Conservation (phyloP, 1,140 invertebrate genomes). For the Hormaphis cornu region DNA sequence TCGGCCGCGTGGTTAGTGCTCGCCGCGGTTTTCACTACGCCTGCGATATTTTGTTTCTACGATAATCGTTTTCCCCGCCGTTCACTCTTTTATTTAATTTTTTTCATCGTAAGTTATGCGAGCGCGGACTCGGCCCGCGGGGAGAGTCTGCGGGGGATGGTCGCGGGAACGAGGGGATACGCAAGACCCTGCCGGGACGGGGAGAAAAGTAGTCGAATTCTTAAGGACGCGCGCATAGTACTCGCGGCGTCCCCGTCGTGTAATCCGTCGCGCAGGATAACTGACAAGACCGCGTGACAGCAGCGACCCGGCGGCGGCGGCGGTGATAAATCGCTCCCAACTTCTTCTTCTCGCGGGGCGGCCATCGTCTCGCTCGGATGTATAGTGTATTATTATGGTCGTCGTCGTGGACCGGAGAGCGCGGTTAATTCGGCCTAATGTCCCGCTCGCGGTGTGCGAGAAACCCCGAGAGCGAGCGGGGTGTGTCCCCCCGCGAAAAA, state of each 20-base stretch:
- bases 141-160: no score
- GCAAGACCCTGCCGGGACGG: no score
- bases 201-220: slow-evolving; percentile 9
- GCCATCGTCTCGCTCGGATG: neutral
- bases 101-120: no score
- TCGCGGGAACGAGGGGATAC: no score
- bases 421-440: neutral
- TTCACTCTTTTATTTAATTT: no score
- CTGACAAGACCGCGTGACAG: slow-evolving; percentile 24
- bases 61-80: no score
- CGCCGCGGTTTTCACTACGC: no score
- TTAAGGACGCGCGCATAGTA: neutral
- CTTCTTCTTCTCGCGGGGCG: neutral
- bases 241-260: neutral
- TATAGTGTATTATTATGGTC: neutral
- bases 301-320: neutral
- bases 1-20: no score
- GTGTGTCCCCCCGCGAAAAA: no score
- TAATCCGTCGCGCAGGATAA: slow-evolving; percentile 31
- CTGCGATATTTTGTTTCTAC: no score
- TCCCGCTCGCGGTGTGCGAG: neutral
- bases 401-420: no score
- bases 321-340: neutral
- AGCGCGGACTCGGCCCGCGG: no score
- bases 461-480: neutral